Base-by-base conservation (phyloP, 2,113 vertebrate genomes). In the Benitochromis conjunctus region DNA sequence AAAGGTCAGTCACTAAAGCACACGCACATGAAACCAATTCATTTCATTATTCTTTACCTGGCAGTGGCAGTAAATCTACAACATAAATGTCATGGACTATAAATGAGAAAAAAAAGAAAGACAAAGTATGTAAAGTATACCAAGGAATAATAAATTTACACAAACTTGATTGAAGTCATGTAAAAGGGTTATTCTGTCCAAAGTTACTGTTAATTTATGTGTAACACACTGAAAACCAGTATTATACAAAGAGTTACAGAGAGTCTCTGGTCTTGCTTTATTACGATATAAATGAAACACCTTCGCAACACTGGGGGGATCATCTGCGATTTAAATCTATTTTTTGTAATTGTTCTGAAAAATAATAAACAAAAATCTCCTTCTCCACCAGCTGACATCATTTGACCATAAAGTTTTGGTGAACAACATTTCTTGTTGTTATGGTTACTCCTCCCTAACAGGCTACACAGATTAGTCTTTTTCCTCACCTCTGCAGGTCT, bases 51-150 rank as follows among this genome's bases (percentile, higher is more conserved):
- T 21, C 21, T 55, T 0, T 55, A 0, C 53, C 53, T 0, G 1
- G n/a, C 53, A 55, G 9, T 55, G 53, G 5, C 51, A n/a, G 51
- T 0, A 53, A n/a, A 4, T 54, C 19, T 54, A 54, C 10, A 54
- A 54, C 1, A 0, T 0, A 51, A 54, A 54, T 29, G 26, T 29
- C 26, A 29, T 54, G 19, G 19, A 54, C 0, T 54, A 10, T 54
- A 54, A n/a, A 54, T 54, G n/a, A n/a, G 19, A 54, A 46, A n/a
- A 54, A 7, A 53, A n/a, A n/a, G 9, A 54, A 2, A 54, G 53
- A 21, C 53, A 54, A 54, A 54, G 53, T n/a, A n/a, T n/a, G n/a
- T n/a, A n/a, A n/a, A n/a, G n/a, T 34, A 53, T n/a, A 54, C 51
- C 9, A 54, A 54, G 5, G 21, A 54, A 54, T 54, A 54, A 54